Base-by-base conservation (phyloP, 2,113 vertebrate genomes). In the Cebus imitator region DNA sequence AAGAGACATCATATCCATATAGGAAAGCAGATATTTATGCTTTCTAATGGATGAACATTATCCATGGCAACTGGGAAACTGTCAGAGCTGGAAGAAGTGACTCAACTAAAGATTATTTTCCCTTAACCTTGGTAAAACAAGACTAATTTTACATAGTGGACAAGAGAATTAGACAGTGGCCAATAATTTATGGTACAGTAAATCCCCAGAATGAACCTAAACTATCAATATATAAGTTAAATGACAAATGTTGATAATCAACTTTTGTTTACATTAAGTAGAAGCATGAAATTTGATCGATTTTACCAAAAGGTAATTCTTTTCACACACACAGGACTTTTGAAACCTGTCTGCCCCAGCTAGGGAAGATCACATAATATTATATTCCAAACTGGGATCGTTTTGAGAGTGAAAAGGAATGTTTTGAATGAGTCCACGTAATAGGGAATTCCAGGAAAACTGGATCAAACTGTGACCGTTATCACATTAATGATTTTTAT, bases 71-170 rank as follows among this genome's bases (percentile, higher is more conserved):
- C 96, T 58, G 85, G 94, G 96, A 97, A 93, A 17, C 58, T 95
- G 93, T 97, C 93, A 43, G 95, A 84, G 84, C 55, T 95, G 37
- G 90, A 93, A 96, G 96, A 96, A 97, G 90, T 96, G 98, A 98
- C 97, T 98, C 98, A 98, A 98, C 91, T 87, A 96, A 96, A 96
- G 95, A 91, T 88, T 75, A 79, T 70, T 98, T 97, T 98, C 92
- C 87, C 97, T 97, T 96, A 97, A 98, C 70, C 87, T 88, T 64
- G 58, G 18, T 80, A 91, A 93, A 66, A 61, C 27, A n/a, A 92
- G 75, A 93, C 68, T 81, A 10, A 75, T 76, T 91, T 87, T n/a
- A 81, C 32, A 79, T 17, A 78, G 61, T 57, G 57, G 72, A 57
- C 84, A 88, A 91, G 50, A 94, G 48, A 83, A 87, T 79, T 37